Conservation (phyloP, 2,888 invertebrate genomes). For the Polydrusus tereticollis region DNA sequence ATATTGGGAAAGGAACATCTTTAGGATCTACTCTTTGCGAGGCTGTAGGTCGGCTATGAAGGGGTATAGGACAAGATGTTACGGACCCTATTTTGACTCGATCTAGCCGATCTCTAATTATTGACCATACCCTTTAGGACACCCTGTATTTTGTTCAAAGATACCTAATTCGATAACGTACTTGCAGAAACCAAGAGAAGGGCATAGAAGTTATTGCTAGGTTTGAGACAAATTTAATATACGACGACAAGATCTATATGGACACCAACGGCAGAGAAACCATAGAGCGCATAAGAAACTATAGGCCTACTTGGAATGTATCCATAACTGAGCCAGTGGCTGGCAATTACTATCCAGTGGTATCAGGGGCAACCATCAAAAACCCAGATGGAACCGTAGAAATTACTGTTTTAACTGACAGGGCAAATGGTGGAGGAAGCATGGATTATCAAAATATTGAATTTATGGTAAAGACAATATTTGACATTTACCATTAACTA, state of each 20-base stretch:
- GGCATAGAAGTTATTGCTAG: constrained; percentile 87
- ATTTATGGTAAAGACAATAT: constrained; percentile 70
- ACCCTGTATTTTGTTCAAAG: too few relatives aligned
- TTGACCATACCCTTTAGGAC: too few relatives aligned
- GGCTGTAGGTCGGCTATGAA: too few relatives aligned
- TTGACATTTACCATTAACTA: too few relatives aligned
- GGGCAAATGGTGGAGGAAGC: constrained; percentile 75
- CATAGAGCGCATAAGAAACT: constrained; percentile 76
- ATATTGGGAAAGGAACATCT: too few relatives aligned
- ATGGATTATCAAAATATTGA: constrained; percentile 73
- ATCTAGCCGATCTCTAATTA: too few relatives aligned
- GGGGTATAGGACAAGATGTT: too few relatives aligned
- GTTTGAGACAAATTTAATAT: constrained; percentile 75
- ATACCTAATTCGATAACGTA: neutral
- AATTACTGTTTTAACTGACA: constrained; percentile 71
- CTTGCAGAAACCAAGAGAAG: constrained; percentile 65
- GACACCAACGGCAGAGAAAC: constrained; percentile 94
- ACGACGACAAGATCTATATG: constrained; percentile 82
- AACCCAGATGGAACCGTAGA: constrained; percentile 69
- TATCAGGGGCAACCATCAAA: constrained; percentile 72
- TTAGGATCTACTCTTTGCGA: too few relatives aligned
- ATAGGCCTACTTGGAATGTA: constrained; percentile 80
- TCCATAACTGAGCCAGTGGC: constrained; percentile 70
- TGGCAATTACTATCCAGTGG: constrained; percentile 81
- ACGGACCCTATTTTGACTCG: too few relatives aligned